Evolutionary conservation across 2,113 vertebrate genomes (phyloP).

Genomic region (Callipepla californica): DNA sequence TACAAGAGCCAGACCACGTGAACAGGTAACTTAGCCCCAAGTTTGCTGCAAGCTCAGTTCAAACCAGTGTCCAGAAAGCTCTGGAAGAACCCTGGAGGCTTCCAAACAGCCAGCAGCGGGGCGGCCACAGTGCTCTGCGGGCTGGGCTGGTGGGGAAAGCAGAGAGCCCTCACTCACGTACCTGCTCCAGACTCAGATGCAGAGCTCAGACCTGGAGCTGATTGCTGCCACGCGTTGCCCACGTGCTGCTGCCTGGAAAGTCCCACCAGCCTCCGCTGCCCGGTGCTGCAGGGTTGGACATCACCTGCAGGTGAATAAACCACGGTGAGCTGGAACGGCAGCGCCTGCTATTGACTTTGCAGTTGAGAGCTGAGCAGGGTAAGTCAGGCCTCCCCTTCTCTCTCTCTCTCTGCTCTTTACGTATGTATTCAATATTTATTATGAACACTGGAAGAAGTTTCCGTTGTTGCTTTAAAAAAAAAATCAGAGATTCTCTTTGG

Average conservation of each 20-base stretch:
- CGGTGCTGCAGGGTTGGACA: accelerated
- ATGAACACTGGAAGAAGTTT: neutral
- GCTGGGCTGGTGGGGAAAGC: neutral
- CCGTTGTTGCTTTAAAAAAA: neutral
- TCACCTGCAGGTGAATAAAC: neutral
- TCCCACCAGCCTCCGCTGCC: neutral
- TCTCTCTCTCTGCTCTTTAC: neutral
- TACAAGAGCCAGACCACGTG: accelerated
- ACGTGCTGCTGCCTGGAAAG: accelerated
- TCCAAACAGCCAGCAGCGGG: no score
- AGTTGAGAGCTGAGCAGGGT: neutral
- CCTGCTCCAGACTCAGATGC: accelerated
- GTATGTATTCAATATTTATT: neutral
- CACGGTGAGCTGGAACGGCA: neutral
- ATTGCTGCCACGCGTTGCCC: accelerated
- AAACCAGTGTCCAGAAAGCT: accelerated
- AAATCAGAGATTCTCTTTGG: neutral
- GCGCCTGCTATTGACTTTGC: accelerated
- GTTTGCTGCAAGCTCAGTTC: neutral
- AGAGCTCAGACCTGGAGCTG: accelerated
- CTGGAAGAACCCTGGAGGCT: neutral
- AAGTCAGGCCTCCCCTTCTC: accelerated
- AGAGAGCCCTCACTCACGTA: accelerated
- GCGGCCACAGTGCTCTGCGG: no score
- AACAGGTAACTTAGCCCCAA: accelerated